Evolutionary conservation across 1,140 invertebrate genomes (phyloP).

Genomic region (Drosophila arawakana): DNA sequence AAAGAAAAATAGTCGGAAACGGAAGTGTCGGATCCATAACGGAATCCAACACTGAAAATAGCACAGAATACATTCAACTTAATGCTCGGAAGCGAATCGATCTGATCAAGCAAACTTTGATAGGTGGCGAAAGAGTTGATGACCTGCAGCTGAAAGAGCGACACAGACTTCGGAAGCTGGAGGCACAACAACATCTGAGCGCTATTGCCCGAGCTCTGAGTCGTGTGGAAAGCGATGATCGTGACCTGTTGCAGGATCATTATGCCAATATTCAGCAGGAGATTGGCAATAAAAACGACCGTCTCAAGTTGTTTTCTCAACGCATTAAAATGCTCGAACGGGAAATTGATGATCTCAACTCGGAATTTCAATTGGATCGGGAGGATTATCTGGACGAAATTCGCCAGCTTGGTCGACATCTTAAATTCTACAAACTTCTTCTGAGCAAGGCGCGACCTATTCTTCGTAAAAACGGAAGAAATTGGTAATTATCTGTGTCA

Average conservation of each 20-base stretch:
- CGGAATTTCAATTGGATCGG: conserved; percentile 93
- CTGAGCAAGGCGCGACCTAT: conserved; percentile 90
- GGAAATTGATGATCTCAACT: conserved; percentile 92
- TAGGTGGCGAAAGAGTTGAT: conserved; percentile 91
- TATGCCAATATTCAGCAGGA: conserved; percentile 92
- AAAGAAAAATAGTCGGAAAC: not conserved
- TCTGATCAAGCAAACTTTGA: conserved; percentile 90
- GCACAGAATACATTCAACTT: conserved; percentile 61
- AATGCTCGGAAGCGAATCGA: conserved; percentile 87
- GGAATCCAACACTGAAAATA: not conserved
- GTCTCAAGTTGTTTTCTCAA: conserved; percentile 89
- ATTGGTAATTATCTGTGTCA: conserved; percentile 85
- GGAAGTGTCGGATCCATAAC: conserved; percentile 49
- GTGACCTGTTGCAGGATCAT: conserved; percentile 87
- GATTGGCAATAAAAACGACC: conserved; percentile 89
- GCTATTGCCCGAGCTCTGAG: conserved; percentile 89
- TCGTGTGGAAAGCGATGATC: conserved; percentile 88
- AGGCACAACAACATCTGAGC: conserved; percentile 88
- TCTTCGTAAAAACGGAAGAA: conserved; percentile 91
- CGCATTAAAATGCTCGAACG: conserved; percentile 88
- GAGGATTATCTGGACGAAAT: conserved; percentile 95
- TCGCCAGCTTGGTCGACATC: conserved; percentile 89
- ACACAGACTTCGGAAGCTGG: conserved; percentile 88
- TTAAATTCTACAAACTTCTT: conserved; percentile 89
- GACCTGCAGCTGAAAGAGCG: conserved; percentile 90